Conservation (phyloP, 2,888 invertebrate genomes). For the Megamerina dolium region DNA sequence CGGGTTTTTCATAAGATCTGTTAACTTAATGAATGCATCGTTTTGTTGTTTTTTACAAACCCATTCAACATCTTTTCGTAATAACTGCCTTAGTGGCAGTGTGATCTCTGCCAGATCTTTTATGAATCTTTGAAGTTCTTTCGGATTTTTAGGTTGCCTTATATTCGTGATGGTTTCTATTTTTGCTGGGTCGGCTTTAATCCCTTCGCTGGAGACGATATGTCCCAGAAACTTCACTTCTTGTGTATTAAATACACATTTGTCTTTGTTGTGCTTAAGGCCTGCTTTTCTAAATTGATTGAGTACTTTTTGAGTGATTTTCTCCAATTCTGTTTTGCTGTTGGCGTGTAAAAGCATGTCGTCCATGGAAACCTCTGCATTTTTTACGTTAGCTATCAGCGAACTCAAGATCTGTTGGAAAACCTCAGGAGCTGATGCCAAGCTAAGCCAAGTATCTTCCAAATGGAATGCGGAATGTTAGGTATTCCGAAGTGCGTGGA, state of each 20-base stretch:
- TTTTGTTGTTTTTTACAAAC: constrained; percentile 8
- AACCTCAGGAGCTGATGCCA: too few species aligned
- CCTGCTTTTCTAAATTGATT: constrained; percentile 19
- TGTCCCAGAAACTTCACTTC: constrained; percentile 4
- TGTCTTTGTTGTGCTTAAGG: constrained; percentile 27
- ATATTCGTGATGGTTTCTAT: constrained; percentile 1
- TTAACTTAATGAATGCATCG: constrained; percentile 7
- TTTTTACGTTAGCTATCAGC: constrained; percentile 17
- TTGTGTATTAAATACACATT: constrained; percentile 21
- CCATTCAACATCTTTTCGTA: constrained; percentile 9
- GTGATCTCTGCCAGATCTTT: constrained; percentile 19
- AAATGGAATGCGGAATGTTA: constrained; percentile 22
- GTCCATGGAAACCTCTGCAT: constrained; percentile 25
- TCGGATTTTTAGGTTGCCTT: not conserved
- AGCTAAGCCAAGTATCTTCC: constrained; percentile 27
- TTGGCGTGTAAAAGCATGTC: constrained; percentile 26
- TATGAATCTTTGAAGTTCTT: constrained; percentile 2
- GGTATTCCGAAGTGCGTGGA: constrained; percentile 20
- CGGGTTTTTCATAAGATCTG: constrained; percentile 7
- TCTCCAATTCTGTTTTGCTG: constrained; percentile 21
- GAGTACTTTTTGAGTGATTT: constrained; percentile 18
- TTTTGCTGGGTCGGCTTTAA: not conserved
- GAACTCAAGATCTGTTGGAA: constrained; percentile 22
- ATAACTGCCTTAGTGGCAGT: constrained; percentile 8
- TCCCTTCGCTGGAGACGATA: not conserved